Conservation (phyloP, 2,888 invertebrate species). For the Eledone cirrhosa region DNA sequence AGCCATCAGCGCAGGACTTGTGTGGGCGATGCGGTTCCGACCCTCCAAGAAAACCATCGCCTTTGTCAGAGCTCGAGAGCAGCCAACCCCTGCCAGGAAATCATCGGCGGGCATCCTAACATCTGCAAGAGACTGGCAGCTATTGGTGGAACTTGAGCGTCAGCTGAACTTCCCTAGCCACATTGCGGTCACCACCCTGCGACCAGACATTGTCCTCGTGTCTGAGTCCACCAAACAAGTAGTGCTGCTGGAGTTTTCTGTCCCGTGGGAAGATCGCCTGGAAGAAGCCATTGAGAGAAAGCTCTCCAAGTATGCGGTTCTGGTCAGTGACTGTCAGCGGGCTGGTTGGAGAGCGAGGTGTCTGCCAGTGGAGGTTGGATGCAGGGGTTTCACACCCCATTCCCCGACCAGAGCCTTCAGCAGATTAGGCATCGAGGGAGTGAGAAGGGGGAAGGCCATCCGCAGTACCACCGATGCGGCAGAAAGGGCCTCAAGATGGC, state of each 20-base stretch:
- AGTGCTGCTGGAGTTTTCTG: too few species aligned
- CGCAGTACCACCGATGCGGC: neutral
- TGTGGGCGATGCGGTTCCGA: too few species aligned
- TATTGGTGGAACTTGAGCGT: neutral
- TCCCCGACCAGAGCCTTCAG: neutral
- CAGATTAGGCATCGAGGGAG: neutral
- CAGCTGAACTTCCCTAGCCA: neutral
- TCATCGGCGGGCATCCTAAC: too few species aligned
- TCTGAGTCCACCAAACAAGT: too few species aligned
- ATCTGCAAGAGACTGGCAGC: too few species aligned
- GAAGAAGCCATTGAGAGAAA: neutral
- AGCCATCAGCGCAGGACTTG: too few species aligned
- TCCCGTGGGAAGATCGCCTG: neutral
- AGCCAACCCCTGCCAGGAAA: too few species aligned
- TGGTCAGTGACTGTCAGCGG: neutral
- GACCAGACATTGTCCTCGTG: too few species aligned
- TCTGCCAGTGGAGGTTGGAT: neutral
- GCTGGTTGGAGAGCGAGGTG: neutral
- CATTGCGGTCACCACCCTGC: neutral
- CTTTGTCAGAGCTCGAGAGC: too few species aligned
- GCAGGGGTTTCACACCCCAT: neutral
- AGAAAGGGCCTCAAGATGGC: neutral
- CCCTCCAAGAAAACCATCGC: too few species aligned
- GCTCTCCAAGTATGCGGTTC: neutral
- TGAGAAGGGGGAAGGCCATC: neutral